A percentile compares a stretch with the other conserved stretches of the same genome.
phyloP scores from a whole-genome alignment of 2,888 invertebrate genomes.

The Drosophila nigritarsus region DNA sequence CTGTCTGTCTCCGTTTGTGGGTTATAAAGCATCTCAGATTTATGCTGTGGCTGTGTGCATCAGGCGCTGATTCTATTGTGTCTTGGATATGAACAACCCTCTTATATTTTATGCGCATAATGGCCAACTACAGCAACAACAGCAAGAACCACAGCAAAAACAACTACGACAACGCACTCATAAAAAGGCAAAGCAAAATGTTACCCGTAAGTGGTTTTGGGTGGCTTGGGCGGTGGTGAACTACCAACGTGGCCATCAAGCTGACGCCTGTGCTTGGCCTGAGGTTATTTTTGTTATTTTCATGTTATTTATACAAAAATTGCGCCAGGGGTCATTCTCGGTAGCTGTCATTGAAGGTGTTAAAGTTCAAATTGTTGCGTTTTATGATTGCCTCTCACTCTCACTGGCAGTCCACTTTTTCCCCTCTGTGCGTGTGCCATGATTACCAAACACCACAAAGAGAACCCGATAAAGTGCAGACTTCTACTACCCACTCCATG shows the following conservation, averaged over 20 bases:
- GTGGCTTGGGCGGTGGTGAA: constrained; percentile 8
- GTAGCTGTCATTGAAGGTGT: constrained; percentile 76
- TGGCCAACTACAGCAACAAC: constrained; percentile 64
- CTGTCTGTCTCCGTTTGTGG: constrained; percentile 24
- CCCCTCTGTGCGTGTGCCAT: constrained; percentile 25
- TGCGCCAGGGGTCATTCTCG: constrained; percentile 73
- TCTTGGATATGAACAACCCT: constrained; percentile 72
- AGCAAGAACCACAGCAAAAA: constrained; percentile 7
- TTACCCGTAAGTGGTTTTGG: constrained; percentile 48
- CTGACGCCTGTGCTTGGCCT: constrained; percentile 37
- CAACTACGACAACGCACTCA: constrained; percentile 45
- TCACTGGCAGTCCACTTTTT: neutral
- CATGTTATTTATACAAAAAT: constrained; percentile 79
- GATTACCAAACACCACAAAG: constrained; percentile 45
- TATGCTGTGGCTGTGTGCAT: constrained; percentile 59
- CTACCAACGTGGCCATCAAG: constrained; percentile 23
- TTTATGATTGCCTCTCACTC: constrained; percentile 34
- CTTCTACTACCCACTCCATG: constrained; percentile 48
- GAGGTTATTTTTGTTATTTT: constrained; percentile 76
- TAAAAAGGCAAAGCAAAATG: constrained; percentile 58
- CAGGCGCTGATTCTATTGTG: constrained; percentile 68
- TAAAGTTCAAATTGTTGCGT: constrained; percentile 76
- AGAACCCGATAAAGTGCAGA: constrained; percentile 32
- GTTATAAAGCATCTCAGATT: constrained; percentile 68
- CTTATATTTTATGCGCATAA: constrained; percentile 79